Conservation (phyloP, 2,797 vertebrate genomes). For the Hipposideros larvatus region DNA sequence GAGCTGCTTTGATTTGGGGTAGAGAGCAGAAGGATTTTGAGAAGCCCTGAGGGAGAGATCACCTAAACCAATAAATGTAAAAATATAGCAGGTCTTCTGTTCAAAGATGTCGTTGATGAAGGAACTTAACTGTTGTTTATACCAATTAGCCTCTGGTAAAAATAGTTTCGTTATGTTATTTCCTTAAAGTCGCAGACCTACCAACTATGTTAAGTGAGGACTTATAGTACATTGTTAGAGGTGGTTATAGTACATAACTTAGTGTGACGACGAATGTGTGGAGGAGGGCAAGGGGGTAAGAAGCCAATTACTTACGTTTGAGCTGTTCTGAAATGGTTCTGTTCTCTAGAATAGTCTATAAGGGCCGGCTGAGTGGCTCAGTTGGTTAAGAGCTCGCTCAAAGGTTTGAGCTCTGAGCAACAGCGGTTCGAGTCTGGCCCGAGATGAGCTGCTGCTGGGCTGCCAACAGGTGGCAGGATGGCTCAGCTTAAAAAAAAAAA, state of each 20-base stretch:
- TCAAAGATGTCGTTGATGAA: background rate
- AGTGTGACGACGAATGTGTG: background rate
- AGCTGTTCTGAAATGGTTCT: background rate
- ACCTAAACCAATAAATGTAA: background rate
- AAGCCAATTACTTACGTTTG: background rate
- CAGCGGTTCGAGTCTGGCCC: too few species aligned
- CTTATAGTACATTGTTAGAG: background rate
- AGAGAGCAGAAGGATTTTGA: background rate
- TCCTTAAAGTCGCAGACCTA: background rate
- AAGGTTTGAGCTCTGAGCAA: too few species aligned
- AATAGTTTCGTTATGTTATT: background rate
- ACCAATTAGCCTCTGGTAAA: background rate
- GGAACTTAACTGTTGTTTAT: background rate
- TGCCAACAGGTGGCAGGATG: too few species aligned
- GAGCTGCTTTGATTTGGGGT: background rate
- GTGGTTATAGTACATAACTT: background rate
- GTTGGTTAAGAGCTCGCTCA: background rate
- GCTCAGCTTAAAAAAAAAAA: too few species aligned
- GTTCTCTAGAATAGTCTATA: background rate
- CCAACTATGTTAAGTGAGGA: too few species aligned
- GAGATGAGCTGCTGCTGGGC: too few species aligned
- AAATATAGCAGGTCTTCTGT: background rate
- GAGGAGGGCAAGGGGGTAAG: background rate
- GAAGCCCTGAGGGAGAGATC: background rate
- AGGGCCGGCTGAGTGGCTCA: too few species aligned